Percentiles rank a stretch among this genome's conserved stretches.
Evolutionary conservation across 2,888 invertebrate genomes (phyloP).

Genomic region (Brachyptera risi): DNA sequence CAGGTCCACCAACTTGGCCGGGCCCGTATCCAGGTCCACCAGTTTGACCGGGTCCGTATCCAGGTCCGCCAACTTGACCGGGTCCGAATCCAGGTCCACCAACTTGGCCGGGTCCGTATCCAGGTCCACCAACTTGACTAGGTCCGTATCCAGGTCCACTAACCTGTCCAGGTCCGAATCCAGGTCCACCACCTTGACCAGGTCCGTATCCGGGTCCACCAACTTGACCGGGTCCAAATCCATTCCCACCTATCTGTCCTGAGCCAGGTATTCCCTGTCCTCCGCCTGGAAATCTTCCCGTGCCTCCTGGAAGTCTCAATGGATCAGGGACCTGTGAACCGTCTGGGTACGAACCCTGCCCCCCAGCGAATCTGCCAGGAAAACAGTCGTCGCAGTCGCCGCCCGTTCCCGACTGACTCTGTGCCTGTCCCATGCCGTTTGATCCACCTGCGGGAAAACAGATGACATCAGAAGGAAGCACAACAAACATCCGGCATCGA

Average conservation of each 20-base stretch:
- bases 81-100: constrained; percentile 10
- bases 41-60: not conserved
- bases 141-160: no score
- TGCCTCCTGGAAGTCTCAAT: not conserved
- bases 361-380: constrained; percentile 20
- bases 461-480: no score
- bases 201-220: no score
- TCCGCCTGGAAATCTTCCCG: not conserved
- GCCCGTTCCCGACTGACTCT: constrained; percentile 73
- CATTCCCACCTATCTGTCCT: not conserved
- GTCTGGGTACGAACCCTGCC: no score
- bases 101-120: not conserved
- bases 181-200: no score
- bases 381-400: constrained; percentile 65
- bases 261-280: not conserved
- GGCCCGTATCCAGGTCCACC: not conserved
- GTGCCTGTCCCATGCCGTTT: constrained; percentile 84
- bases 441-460: constrained; percentile 59
- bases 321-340: not conserved
- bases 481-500: no score
- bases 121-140: no score
- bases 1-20: not conserved
- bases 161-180: no score
- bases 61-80: not conserved
- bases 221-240: not conserved